Evolutionary conservation across 2,113 vertebrate genomes (phyloP).

Genomic region (Tichodroma muraria): DNA sequence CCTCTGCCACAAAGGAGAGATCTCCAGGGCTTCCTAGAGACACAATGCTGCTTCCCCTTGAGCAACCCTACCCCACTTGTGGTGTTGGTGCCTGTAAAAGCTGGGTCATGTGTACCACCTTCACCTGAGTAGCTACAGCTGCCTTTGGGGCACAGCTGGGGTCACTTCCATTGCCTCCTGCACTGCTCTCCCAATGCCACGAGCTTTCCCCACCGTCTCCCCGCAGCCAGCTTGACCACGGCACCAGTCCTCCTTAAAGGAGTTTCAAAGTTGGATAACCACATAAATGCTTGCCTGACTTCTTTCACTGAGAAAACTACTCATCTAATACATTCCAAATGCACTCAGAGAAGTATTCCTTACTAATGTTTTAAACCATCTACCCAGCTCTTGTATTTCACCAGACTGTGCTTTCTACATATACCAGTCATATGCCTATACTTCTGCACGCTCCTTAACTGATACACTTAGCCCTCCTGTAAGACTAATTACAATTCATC

Average conservation of each 20-base stretch:
- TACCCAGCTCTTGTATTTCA: background rate
- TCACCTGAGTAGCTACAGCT: background rate
- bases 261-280: background rate
- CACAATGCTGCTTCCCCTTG: background rate
- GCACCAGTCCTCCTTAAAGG: background rate
- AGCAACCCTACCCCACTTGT: background rate
- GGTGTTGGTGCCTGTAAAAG: background rate
- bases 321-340: background rate
- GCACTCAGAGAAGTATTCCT: background rate
- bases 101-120: rapidly evolving
- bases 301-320: background rate
- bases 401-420: background rate
- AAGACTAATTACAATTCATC: background rate
- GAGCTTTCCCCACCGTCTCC: background rate
- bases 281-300: background rate
- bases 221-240: rapidly evolving
- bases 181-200: rapidly evolving
- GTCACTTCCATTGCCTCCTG: background rate
- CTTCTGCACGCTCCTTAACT: background rate
- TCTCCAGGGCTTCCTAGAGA: background rate
- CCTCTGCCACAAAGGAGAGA: background rate
- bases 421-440: rapidly evolving
- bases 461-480: background rate
- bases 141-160: background rate
- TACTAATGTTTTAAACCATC: background rate